Evolutionary conservation across 2,113 vertebrate genomes (phyloP).

Genomic region (Clarias batrachus): DNA sequence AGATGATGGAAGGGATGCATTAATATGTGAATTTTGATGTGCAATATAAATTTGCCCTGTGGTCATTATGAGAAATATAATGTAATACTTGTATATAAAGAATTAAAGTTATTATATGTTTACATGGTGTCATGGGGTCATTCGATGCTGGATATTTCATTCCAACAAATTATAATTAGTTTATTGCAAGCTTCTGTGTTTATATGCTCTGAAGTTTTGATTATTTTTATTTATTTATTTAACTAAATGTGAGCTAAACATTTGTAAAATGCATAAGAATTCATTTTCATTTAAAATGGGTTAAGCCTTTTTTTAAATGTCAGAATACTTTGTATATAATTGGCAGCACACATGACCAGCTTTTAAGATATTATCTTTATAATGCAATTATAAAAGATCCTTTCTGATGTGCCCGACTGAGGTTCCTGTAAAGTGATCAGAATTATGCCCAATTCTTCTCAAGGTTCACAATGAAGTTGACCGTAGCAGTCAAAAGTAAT

Average conservation of each 20-base stretch:
- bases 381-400: too few species aligned
- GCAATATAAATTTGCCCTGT: neutral
- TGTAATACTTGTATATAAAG: slow-evolving; percentile 8
- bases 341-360: neutral
- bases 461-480: neutral
- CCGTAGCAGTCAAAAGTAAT: neutral
- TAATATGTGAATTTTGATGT: slow-evolving; percentile 40
- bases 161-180: slow-evolving; percentile 30
- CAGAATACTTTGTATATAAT: neutral
- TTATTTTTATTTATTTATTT: too few species aligned
- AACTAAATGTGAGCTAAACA: neutral
- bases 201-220: slow-evolving; percentile 1
- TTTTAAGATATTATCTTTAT: neutral
- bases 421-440: neutral
- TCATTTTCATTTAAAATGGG: neutral
- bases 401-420: neutral
- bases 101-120: slow-evolving; percentile 34
- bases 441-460: neutral
- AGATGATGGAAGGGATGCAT: slow-evolving; percentile 48
- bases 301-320: neutral
- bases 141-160: slow-evolving; percentile 55
- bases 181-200: slow-evolving; percentile 36
- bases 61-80: neutral
- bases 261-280: neutral
- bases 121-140: slow-evolving; percentile 44